Evolutionary conservation across 2,888 invertebrate species (phyloP), one percentile per base, ranked within the genome.

Genomic region (Spodoptera exigua): DNA sequence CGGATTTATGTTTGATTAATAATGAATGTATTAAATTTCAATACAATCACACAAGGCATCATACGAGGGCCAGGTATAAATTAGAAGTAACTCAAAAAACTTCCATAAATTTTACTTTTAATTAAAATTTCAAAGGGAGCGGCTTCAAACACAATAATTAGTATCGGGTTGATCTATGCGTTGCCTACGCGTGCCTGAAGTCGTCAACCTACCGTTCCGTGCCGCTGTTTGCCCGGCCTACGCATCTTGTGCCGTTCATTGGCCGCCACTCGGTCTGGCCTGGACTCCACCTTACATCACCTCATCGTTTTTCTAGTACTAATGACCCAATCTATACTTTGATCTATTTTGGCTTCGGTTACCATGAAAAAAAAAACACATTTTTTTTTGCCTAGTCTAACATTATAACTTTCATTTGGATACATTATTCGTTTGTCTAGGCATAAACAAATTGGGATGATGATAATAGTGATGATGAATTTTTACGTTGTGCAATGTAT

Each of bases 231-330:
- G 57, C 35, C 12, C 66, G 17, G 41, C 66, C 66, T 68, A 66
- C 66, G 62, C 69, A 51, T 21, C 46, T 68, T 47, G 47, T 18
- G 17, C 34, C 47, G 57, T 40, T 48, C 44, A 57, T 32, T 52
- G 66, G 62, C 40, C 66, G 66, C 69, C 66, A 67, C 43, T 43
- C 69, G 3, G 66, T 67, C 66, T 67, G 40, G 51, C 47, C 17
- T 57, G 27, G 12, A 39, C 16, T 48, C 12, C 17, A 34, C 32
- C 21, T 47, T 37, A 46, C 61, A 49, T 45, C 21, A 36, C 14
- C 3, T 58, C 21, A 35, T 18, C 16, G n/a, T 21, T n/a, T 53
- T 46, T 47, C 16, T 7, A 43, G 13, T 39, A 46, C 13, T 37
- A 17, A 9, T 34, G n/a, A 44, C 9, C 55, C 18, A 41, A 4